These are phyloP conservation scores for Oncorhynchus clarkii DNA, from an alignment of 2,113 vertebrate genomes.

Conservation along the genomic window DNA sequence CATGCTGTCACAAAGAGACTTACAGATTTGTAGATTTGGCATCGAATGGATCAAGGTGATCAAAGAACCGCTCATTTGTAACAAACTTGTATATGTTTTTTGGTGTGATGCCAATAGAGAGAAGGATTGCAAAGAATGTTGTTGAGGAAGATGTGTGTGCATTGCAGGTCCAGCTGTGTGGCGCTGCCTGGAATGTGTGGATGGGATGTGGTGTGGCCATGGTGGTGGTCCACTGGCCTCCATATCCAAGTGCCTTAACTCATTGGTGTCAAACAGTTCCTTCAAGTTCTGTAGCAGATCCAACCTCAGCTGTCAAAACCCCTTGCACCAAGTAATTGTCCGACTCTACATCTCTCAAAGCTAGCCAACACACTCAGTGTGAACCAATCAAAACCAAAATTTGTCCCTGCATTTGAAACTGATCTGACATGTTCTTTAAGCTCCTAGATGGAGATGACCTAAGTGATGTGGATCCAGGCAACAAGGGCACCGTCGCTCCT, in stretches of 20 bases:
- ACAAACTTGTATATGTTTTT: neutral
- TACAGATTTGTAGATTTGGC: too few relatives aligned
- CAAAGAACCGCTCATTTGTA: neutral
- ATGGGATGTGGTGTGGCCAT: neutral
- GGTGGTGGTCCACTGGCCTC: neutral
- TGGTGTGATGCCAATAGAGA: neutral
- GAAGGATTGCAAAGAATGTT: neutral
- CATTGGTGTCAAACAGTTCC: neutral
- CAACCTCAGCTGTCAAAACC: neutral
- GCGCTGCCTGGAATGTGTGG: slow-evolving; percentile 1
- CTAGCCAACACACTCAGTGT: neutral
- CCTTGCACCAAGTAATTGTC: neutral
- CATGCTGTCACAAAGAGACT: too few relatives aligned
- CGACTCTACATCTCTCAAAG: neutral
- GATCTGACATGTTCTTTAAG: neutral
- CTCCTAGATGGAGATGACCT: neutral
- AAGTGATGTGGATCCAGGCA: neutral
- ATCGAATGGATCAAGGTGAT: neutral
- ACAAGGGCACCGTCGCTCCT: neutral
- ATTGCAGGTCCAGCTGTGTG: slow-evolving; percentile 2
- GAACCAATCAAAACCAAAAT: neutral
- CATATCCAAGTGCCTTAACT: neutral
- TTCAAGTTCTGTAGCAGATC: neutral
- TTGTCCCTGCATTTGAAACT: neutral
- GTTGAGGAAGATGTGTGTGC: neutral